A percentile compares a stretch with the other conserved stretches of the same genome.
Conservation (phyloP, 2,113 vertebrate genomes). For the Onychostoma macrolepis region DNA sequence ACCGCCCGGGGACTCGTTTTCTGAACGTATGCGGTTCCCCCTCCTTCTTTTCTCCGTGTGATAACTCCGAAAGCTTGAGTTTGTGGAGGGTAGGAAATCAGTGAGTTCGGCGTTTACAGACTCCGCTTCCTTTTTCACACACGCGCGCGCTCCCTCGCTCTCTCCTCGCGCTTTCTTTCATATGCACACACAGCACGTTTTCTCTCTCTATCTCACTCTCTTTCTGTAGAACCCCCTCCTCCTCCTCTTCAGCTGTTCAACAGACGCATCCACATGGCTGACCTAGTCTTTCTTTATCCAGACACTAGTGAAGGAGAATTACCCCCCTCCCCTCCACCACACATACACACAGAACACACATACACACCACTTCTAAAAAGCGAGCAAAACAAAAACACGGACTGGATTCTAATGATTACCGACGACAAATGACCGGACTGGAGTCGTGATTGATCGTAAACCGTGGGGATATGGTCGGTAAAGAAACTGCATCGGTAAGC, state of each 20-base stretch:
- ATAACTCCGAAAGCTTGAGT: conserved; percentile 57
- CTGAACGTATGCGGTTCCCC: conserved; percentile 53
- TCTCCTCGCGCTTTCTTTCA: conserved; percentile 50
- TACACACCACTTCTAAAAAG: conserved; percentile 55
- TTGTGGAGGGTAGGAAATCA: conserved; percentile 74
- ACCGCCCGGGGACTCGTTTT: conserved; percentile 55
- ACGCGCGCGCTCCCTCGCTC: conserved; percentile 20
- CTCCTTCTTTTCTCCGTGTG: conserved; percentile 61
- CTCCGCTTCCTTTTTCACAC: conserved; percentile 76
- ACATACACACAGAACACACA: conserved; percentile 52
- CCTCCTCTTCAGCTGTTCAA: conserved; percentile 77
- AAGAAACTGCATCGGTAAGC: conserved; percentile 76
- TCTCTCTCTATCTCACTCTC: conserved; percentile 56
- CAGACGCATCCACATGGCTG: conserved; percentile 89
- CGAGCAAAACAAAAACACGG: conserved; percentile 76
- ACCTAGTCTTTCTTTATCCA: conserved; percentile 85
- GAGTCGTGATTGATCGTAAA: conserved; percentile 80
- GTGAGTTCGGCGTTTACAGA: conserved; percentile 77
- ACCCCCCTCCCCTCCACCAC: conserved; percentile 58
- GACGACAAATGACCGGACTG: conserved; percentile 64
- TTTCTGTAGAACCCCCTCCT: conserved; percentile 64
- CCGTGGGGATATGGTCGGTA: conserved; percentile 73
- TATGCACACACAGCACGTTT: conserved; percentile 67
- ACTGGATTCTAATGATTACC: conserved; percentile 74
- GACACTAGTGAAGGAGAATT: conserved; percentile 78